Evolutionary conservation across 1,140 invertebrate genomes (phyloP), one percentile per base, ranked within the genome.

Genomic region (Bombus confusus): DNA sequence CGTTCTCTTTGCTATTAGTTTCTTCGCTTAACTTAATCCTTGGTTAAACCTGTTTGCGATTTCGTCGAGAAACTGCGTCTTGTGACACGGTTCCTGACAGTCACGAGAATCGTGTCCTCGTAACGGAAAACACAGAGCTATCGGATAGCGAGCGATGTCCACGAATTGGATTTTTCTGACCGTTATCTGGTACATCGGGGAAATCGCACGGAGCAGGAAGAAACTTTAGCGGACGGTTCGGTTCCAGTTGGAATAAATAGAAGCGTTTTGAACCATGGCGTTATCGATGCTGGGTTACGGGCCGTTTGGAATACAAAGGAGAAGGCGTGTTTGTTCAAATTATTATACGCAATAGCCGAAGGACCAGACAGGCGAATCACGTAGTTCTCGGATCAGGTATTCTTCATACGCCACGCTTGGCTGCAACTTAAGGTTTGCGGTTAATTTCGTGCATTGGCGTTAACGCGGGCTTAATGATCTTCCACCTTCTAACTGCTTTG

Each of bases 371-470:
- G 69, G 52, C 78, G 78, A 74, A 85, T 85, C 78, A 86, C 85
- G 80, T 85, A 85, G 77, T 75, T 68, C 72, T 68, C 64, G 64
- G 59, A 86, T 86, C 73, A 86, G 57, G 73, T 71, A 86, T 83
- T 83, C 80, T 69, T 37, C 43, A 31, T 76, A 83, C 80, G 64
- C 47, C 31, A 62, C 64, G 85, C 41, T 59, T 31, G 28, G 34
- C 31, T 85, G 68, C 34, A 69, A 28, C 22, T 39, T 37, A 31
- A 37, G 39, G 18, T 71, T 39, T 71, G 18, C 39, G 82, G 52
- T 57, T 83, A 83, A 86, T 83, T 83, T 86, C 69, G 62, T 39
- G 64, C 72, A 37, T 71, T 76, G 31, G 34, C 31, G n/a, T 28
- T 34, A n/a, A 47, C 13, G 34, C 3, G 39, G 34, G 37, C 31